These are phyloP conservation scores for Cyphomyrus plagiostoma DNA, from an alignment of 2,113 vertebrate species.

Conservation along the genomic window DNA sequence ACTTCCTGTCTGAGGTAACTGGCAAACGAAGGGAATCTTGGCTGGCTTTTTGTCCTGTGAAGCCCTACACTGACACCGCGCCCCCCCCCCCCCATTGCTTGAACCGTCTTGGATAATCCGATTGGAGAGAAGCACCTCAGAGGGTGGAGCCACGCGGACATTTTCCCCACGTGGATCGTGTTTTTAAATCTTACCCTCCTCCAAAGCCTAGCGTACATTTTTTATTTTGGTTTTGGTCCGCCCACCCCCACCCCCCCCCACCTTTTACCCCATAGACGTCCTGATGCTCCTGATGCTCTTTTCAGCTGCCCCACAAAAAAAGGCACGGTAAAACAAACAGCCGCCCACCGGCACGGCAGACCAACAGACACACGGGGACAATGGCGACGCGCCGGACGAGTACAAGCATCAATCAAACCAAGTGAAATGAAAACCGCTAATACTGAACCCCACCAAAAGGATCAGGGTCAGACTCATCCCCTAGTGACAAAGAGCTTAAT, in stretches of 20 bases:
- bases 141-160: not conserved
- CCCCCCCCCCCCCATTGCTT: not conserved
- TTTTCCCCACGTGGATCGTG: not conserved
- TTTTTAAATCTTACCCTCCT: not conserved
- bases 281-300: constrained; percentile 29
- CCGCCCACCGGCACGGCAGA: constrained; percentile 47
- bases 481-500: constrained; percentile 79
- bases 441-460: constrained; percentile 62
- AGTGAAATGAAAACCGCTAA: constrained; percentile 50
- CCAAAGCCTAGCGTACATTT: not conserved
- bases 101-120: not conserved
- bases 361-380: constrained; percentile 60
- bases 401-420: constrained; percentile 58
- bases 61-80: not conserved
- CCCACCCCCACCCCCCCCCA: not conserved
- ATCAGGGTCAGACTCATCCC: constrained; percentile 54
- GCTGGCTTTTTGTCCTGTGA: not conserved
- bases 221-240: not conserved
- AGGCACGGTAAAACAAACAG: constrained; percentile 55
- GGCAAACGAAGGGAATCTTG: not conserved
- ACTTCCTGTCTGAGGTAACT: not conserved
- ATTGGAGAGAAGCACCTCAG: not conserved
- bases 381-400: constrained; percentile 53
- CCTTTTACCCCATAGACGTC: constrained; percentile 11
- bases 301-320: constrained; percentile 35